Evolutionary conservation across 1,140 invertebrate species (phyloP), one percentile per base, ranked within the genome.

Genomic region (Drosophila sulfurigaster): DNA sequence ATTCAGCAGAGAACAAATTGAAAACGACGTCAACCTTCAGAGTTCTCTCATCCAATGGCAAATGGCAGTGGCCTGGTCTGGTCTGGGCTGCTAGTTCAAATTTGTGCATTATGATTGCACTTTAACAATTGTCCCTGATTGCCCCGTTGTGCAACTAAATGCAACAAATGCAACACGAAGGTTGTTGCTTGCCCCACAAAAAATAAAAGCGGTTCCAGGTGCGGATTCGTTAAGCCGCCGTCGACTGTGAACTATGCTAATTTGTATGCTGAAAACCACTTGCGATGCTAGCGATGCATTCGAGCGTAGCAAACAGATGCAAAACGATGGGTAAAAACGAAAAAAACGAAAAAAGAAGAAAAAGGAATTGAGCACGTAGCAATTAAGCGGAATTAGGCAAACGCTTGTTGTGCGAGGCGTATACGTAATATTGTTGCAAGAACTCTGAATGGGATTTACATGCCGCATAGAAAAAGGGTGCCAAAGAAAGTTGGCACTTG

Each of bases 41-140:
- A 60, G 46, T 20, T 30, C 30, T 28, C 62, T 46, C 15, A 32
- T 7, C 45, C 45, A 48, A 57, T 57, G 64, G 41, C 56, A 68
- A 51, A 38, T 63, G 58, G n/a, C 65, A 62, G 38, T 65, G 51
- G 52, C 38, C 60, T 16, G 30, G 35, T 6, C 28, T 25, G 35
- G n/a, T 25, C 20, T 25, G 3, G 56, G 56, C 35, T 20, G 38
- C 35, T 60, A 68, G 35, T 32, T 68, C 41, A 41, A 65, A 71
- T 65, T 75, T 65, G 51, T 69, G 73, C 67, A 75, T 75, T 71
- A 75, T 75, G 60, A 75, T 71, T 71, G 73, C 73, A 75, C 73
- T 75, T 58, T 65, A 71, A 65, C 67, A 75, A 71, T 75, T 75
- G 73, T 71, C 59, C 59, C 67, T 71, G 73, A 75, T 75, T 71